These are phyloP conservation scores for Diprion similis DNA, from an alignment of 1,140 invertebrate genomes.

Conservation along the genomic window DNA sequence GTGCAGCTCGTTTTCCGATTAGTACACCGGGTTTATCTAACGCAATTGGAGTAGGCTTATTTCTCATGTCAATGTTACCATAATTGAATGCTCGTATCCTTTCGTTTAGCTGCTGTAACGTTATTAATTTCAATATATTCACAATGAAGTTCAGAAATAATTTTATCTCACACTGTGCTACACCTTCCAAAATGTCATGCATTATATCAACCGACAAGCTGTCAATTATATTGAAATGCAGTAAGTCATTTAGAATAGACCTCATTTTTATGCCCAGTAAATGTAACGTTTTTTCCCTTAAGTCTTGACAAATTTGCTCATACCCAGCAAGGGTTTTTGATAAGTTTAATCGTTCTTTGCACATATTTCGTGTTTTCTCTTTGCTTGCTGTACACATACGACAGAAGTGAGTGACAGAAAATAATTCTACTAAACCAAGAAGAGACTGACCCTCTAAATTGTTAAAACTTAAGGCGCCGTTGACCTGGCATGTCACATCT, in stretches of 20 bases:
- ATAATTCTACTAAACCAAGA: conserved; percentile 27
- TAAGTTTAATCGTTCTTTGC: conserved; percentile 15
- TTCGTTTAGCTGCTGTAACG: conserved; percentile 10
- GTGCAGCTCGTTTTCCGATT: conserved; percentile 25
- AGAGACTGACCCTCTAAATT: too few relatives aligned
- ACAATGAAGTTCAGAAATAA: conserved; percentile 20
- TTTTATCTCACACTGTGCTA: conserved; percentile 23
- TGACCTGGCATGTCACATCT: too few relatives aligned
- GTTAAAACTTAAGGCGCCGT: too few relatives aligned
- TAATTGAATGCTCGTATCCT: conserved; percentile 12
- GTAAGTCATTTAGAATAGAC: conserved; percentile 18
- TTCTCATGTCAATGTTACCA: background rate
- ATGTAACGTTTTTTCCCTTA: background rate
- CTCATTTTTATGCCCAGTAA: conserved; percentile 6
- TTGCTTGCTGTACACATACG: conserved; percentile 25
- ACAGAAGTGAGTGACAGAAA: conserved; percentile 30
- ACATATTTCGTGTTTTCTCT: conserved; percentile 17
- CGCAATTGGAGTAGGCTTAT: conserved; percentile 21
- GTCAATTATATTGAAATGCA: conserved; percentile 24
- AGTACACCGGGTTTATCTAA: conserved; percentile 16
- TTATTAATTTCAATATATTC: conserved; percentile 18
- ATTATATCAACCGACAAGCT: conserved; percentile 19
- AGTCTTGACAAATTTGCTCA: background rate
- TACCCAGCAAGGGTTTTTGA: conserved; percentile 19
- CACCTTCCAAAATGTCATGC: conserved; percentile 25